These are phyloP conservation scores for Ophraella communa DNA, from an alignment of 2,888 invertebrate species.

Conservation along the genomic window DNA sequence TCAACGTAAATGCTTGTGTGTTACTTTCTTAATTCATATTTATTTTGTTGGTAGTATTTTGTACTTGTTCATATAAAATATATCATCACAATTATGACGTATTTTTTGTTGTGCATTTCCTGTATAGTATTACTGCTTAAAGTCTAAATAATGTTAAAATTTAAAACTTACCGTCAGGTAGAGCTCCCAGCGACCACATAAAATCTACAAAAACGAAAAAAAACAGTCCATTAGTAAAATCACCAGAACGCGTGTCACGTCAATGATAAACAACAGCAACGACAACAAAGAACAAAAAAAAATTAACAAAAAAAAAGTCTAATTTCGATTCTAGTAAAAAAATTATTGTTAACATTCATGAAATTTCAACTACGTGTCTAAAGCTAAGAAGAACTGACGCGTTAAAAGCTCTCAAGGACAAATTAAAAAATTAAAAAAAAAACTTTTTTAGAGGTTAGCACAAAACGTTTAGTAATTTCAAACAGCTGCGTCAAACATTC, in stretches of 20 bases:
- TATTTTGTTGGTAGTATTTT: no score
- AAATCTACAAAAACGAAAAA: slow-evolving; percentile 81
- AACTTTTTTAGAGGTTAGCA: slow-evolving; percentile 25
- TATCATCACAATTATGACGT: no score
- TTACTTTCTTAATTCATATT: no score
- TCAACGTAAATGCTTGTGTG: no score
- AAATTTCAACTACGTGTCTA: slow-evolving; percentile 61
- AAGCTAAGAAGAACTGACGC: slow-evolving; percentile 47
- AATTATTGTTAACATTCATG: slow-evolving; percentile 58
- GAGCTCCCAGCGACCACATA: slow-evolving; percentile 98
- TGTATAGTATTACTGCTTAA: no score
- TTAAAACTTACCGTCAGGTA: slow-evolving; percentile 89
- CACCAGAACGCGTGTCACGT: slow-evolving; percentile 28
- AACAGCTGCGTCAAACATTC: slow-evolving; percentile 51
- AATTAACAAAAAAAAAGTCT: slow-evolving; percentile 7
- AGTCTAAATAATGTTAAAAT: background rate
- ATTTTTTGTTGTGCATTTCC: no score
- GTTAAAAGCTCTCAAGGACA: slow-evolving; percentile 35
- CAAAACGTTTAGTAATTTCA: slow-evolving; percentile 33
- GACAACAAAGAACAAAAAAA: slow-evolving; percentile 21
- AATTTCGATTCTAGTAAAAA: slow-evolving; percentile 23
- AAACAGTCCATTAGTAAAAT: slow-evolving; percentile 52
- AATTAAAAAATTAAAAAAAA: slow-evolving; percentile 34
- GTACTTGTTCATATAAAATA: no score
- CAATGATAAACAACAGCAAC: slow-evolving; percentile 19